These are phyloP conservation scores for Climacteris rufus DNA, from an alignment of 2,113 vertebrate species.

Conservation along the genomic window DNA sequence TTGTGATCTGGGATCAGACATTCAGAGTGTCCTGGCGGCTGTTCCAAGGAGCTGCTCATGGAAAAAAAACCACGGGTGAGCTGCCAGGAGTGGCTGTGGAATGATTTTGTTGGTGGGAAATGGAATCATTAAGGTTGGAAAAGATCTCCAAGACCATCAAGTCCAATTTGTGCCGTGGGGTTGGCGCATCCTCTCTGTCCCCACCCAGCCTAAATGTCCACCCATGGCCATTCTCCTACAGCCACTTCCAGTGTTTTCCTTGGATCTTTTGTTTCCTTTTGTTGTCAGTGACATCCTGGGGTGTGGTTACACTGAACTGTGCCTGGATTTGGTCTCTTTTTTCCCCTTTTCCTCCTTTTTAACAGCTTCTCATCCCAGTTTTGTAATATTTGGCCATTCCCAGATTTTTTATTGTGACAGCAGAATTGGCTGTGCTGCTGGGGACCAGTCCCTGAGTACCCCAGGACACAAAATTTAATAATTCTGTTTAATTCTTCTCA, in stretches of 20 bases:
- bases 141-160: neutral
- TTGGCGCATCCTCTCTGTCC: neutral
- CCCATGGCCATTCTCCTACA: neutral
- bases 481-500: neutral
- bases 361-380: neutral
- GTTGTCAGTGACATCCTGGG: neutral
- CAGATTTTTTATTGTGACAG: too few species aligned
- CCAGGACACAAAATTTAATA: too few species aligned
- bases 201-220: neutral
- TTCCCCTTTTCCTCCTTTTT: neutral
- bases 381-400: neutral
- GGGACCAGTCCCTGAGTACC: too few species aligned
- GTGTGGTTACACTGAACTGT: neutral
- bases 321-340: neutral
- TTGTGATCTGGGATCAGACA: neutral
- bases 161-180: neutral
- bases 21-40: neutral
- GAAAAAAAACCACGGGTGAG: neutral
- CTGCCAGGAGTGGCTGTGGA: neutral
- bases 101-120: neutral
- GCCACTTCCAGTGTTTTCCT: neutral
- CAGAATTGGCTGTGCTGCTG: too few species aligned
- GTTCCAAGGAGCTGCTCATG: too few species aligned
- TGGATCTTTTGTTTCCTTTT: neutral
- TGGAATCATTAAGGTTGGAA: neutral